phyloP scores from a whole-genome alignment of 2,888 invertebrate species.

The Cephonodes hylas region DNA sequence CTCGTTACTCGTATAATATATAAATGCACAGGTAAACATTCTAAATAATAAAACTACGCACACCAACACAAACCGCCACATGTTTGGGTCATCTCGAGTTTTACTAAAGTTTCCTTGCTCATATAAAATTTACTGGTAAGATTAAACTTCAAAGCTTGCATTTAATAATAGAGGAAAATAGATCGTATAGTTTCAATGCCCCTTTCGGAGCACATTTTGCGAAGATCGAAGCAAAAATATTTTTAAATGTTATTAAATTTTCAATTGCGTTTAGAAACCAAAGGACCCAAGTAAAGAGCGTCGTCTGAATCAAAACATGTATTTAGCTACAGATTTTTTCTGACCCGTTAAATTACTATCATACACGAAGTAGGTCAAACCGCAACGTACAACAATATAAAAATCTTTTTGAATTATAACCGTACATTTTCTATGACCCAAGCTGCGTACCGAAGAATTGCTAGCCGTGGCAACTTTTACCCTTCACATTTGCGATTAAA shows the following conservation, averaged over 20 bases:
- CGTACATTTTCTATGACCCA: neutral
- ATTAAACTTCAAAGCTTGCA: neutral
- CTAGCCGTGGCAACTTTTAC: neutral
- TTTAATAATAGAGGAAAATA: neutral
- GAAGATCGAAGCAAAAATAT: no score
- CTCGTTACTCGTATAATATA: conserved; percentile 47
- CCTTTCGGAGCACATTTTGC: neutral
- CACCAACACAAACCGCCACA: conserved; percentile 22
- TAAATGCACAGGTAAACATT: conserved; percentile 29
- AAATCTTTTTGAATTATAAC: neutral
- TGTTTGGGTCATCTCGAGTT: conserved; percentile 2
- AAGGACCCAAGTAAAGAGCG: no score
- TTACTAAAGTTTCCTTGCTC: neutral
- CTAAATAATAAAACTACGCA: conserved; percentile 39
- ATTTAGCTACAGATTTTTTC: neutral
- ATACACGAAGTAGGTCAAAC: neutral
- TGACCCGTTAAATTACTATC: no score
- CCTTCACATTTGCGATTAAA: neutral
- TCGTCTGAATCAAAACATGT: no score
- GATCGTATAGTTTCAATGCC: neutral
- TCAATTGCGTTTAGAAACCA: no score
- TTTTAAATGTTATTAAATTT: no score
- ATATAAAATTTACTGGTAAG: neutral
- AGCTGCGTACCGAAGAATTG: neutral
- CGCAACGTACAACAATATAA: neutral